Evolutionary conservation across 2,113 vertebrate species (phyloP).

Genomic region (Lophura nycthemera): DNA sequence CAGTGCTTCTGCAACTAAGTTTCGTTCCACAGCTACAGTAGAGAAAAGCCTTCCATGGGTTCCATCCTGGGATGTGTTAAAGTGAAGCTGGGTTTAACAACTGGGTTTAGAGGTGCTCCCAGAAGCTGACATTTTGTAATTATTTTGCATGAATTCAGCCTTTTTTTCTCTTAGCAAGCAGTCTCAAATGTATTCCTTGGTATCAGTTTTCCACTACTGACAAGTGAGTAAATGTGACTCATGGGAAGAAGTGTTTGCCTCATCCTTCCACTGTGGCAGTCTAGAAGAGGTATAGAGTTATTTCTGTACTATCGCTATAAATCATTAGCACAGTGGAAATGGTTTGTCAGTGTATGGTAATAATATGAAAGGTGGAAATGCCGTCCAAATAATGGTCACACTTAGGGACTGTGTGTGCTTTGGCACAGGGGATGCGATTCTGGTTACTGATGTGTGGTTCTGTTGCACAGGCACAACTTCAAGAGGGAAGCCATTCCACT

Average conservation of each 20-base stretch:
- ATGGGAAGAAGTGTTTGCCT: neutral
- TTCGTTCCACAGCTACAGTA: neutral
- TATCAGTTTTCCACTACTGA: neutral
- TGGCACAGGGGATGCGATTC: neutral
- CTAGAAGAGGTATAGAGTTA: neutral
- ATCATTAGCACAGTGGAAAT: neutral
- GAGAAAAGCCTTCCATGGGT: neutral
- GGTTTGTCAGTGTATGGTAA: neutral
- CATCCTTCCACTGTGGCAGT: neutral
- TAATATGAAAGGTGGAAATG: neutral
- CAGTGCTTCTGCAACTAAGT: neutral
- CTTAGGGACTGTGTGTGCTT: neutral
- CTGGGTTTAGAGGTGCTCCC: neutral
- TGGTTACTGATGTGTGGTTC: neutral
- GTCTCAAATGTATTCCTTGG: neutral
- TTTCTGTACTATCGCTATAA: neutral
- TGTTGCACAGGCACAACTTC: neutral
- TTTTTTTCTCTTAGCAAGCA: neutral
- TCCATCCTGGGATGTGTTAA: too few species aligned
- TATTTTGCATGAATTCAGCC: neutral
- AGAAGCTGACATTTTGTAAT: neutral
- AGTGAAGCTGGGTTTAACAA: neutral
- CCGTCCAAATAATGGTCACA: neutral
- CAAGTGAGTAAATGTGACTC: neutral
- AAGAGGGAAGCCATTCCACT: neutral